Evolutionary conservation across 2,888 invertebrate genomes (phyloP), one percentile per base, ranked within the genome.

Genomic region (Cylloceria caligata): DNA sequence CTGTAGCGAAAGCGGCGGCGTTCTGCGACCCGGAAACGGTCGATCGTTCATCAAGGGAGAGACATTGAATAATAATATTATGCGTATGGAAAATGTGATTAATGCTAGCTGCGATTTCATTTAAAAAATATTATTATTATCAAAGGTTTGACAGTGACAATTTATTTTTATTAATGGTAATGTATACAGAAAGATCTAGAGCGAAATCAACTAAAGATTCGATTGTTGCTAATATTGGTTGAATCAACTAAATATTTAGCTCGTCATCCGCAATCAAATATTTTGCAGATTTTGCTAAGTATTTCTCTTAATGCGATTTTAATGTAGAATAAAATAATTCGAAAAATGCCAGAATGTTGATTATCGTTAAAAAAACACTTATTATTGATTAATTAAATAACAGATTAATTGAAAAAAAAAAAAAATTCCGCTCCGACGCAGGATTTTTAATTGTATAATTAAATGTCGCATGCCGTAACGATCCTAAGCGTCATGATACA

Each of bases 1-100:
- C 65, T 21, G 19, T 49, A 60, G 71, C 27, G 72, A 77, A 68
- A 77, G 60, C 68, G n/a, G n/a, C n/a, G 36, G 7, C 16, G 34
- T 52, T 36, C 52, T 27, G 30, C 27, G 68, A 77, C 80, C 75
- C 67, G 80, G 67, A 80, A 76, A 55, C 9, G 36, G 13, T 36
- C 36, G n/a, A 62, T 65, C 42, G 5, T 27, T 45, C 24, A 13
- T 52, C 24, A 13, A 21, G 24, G 11, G 13, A 24, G 11, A 13
- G 6, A 4, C 4, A 16, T 45, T 45, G 24, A 9, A 11, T 24
- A 24, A 52, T 52, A 13, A 13, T 13, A 9, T 21, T 49, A 49
- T 52, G 49, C 9, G 0, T 24, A 52, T 52, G 49, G n/a, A 11
- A 21, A 52, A 19, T 16, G 3, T 9, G 19, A 16, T 0, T 3